phyloP scores from a whole-genome alignment of 37 sponge, comb jelly and placozoan genomes.

The Crambe crambe region DNA sequence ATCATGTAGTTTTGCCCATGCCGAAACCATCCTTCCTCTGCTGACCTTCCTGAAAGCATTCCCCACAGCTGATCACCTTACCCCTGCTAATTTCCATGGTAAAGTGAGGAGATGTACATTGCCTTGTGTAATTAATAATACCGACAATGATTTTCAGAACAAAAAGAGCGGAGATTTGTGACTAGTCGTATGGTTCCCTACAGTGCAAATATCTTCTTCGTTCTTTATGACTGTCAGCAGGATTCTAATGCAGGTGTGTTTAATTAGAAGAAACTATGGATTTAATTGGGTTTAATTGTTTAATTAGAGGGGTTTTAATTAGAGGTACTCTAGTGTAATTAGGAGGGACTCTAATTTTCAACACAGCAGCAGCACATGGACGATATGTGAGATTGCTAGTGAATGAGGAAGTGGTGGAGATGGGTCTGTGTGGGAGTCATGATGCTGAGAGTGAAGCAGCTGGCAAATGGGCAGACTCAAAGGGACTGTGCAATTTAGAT shows the following conservation, averaged over 20 bases:
- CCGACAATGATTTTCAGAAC: not conserved
- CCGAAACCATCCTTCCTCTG: slow-evolving; percentile 7
- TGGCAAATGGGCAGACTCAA: not conserved
- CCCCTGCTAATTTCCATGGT: not conserved
- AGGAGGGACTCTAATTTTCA: not conserved
- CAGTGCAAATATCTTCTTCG: not conserved
- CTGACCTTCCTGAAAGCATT: not conserved
- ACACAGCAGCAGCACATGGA: not conserved
- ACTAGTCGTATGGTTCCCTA: not conserved
- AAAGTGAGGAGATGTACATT: not conserved
- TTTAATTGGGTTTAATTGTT: no score
- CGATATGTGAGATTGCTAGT: not conserved
- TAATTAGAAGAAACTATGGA: no score
- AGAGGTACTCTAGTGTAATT: no score
- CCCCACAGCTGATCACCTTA: not conserved
- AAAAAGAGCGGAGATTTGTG: not conserved
- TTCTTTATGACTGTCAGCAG: slow-evolving; percentile 6
- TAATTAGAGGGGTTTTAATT: no score
- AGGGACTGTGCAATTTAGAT: not conserved
- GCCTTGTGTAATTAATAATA: not conserved
- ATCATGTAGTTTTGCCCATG: slow-evolving; percentile 3
- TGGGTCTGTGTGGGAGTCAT: not conserved
- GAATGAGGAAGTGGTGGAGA: not conserved
- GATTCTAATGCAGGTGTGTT: not conserved
- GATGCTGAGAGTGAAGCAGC: not conserved